Conservation (phyloP, 2,113 vertebrate species). For the Nyctibius bracteatus region DNA sequence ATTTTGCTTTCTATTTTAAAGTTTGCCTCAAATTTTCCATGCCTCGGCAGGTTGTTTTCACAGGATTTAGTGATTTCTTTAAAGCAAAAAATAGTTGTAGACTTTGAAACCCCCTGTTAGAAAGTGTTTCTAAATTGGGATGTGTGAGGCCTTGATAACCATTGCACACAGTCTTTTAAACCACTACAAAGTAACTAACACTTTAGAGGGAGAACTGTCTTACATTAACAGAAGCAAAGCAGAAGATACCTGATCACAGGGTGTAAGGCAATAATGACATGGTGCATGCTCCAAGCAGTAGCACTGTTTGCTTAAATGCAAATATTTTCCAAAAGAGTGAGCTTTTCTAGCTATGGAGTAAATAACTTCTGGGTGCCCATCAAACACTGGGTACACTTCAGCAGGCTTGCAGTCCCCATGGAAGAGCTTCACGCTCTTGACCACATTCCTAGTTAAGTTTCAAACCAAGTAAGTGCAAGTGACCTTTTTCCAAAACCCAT, state of each 20-base stretch:
- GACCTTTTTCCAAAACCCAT: neutral
- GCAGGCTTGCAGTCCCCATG: neutral
- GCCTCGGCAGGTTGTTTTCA: neutral
- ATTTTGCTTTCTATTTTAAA: slow-evolving; percentile 48
- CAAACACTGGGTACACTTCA: neutral
- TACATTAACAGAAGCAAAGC: neutral
- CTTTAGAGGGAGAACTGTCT: neutral
- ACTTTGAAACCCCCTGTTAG: neutral
- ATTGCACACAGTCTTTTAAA: neutral
- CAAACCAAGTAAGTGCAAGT: neutral
- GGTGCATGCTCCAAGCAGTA: neutral
- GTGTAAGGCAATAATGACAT: neutral
- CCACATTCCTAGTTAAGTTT: neutral
- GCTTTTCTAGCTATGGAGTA: neutral
- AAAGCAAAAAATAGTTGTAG: neutral
- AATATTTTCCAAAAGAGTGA: neutral
- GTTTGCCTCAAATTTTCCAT: neutral
- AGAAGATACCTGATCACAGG: neutral
- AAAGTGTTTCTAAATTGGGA: neutral
- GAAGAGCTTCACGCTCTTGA: neutral
- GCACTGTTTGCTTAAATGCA: neutral
- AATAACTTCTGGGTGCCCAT: neutral
- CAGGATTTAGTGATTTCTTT: neutral
- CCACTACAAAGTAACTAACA: neutral
- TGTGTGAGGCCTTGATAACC: neutral